Evolutionary conservation across 2,888 invertebrate genomes (phyloP).

Genomic region (Cerceris rybyensis): DNA sequence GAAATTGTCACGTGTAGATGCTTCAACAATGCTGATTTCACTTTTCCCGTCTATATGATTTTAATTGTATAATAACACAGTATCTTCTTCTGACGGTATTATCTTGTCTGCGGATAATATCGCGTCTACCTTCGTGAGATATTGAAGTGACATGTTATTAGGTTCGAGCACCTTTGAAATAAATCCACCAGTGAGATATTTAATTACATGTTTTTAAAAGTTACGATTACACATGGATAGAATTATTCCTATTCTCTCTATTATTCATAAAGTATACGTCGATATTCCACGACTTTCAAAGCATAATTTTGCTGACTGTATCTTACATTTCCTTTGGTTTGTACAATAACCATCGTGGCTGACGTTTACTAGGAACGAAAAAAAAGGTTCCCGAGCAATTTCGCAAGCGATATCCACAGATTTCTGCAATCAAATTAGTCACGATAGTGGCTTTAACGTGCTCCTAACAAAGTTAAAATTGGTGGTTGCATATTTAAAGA

Average conservation of each 20-base stretch:
- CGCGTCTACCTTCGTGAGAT: not conserved
- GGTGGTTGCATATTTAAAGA: conserved; percentile 7
- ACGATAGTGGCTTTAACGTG: conserved; percentile 15
- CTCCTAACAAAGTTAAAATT: conserved; percentile 23
- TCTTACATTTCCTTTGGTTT: too few relatives aligned
- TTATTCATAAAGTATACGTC: too few relatives aligned
- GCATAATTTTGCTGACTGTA: too few relatives aligned
- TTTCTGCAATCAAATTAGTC: conserved; percentile 30
- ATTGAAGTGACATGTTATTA: not conserved
- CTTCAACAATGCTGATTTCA: conserved; percentile 40
- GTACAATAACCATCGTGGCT: too few relatives aligned
- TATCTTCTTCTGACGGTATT: conserved; percentile 2
- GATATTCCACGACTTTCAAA: too few relatives aligned
- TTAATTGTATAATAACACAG: conserved; percentile 31
- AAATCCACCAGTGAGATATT: not conserved
- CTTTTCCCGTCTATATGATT: conserved; percentile 39
- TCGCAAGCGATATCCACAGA: conserved; percentile 10
- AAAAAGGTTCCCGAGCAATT: not conserved
- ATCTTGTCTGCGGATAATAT: conserved; percentile 14
- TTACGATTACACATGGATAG: not conserved
- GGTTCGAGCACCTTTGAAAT: not conserved
- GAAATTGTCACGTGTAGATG: conserved; percentile 25
- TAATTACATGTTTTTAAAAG: not conserved
- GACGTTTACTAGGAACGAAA: too few relatives aligned
- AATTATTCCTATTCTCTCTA: too few relatives aligned